Evolutionary conservation across 2,888 invertebrate genomes (phyloP), one percentile per base, ranked within the genome.

Genomic region (Yponomeuta sedellus): DNA sequence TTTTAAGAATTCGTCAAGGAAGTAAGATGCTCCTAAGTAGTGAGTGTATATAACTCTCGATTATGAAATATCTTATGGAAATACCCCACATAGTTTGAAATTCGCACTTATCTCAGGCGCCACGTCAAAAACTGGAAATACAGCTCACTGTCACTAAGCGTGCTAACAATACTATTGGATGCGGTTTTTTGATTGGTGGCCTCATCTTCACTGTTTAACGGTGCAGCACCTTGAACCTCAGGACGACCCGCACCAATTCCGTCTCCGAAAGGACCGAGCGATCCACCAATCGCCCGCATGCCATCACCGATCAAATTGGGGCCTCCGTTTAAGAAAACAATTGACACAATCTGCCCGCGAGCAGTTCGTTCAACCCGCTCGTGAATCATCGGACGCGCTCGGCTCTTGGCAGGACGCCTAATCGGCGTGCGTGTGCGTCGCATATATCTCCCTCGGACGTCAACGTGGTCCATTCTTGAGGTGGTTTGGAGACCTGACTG

Each of bases 391-490:
- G 82, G 77, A 76, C 72, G 75, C 73, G 72, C 72, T 81, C 78
- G 77, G 62, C 20, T 58, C 79, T 90, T 91, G 90, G 90, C 90
- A 86, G 77, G 76, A 75, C 79, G 82, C 90, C 90, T 91, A 91
- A 91, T 88, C 88, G 88, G 72, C 81, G 82, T 77, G 79, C 78
- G 82, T 83, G 84, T 83, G 78, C 77, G 78, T 77, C 81, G 81
- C 82, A 86, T 88, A 85, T 83, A 87, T 90, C 86, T 85, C 83
- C 75, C 44, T 73, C 76, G 73, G 82, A 84, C 86, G 89, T 90
- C 90, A 88, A 83, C 90, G 86, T 75, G 75, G 76, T 74, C 82
- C 89, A 88, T 90, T 89, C 89, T 81, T 84, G 82, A 80, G 82
- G 80, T 83, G 84, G 82, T 82, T 80, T 81, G 78, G 77, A 81